Evolutionary conservation across 2,888 invertebrate genomes (phyloP).

Genomic region (Phalera bucephala): DNA sequence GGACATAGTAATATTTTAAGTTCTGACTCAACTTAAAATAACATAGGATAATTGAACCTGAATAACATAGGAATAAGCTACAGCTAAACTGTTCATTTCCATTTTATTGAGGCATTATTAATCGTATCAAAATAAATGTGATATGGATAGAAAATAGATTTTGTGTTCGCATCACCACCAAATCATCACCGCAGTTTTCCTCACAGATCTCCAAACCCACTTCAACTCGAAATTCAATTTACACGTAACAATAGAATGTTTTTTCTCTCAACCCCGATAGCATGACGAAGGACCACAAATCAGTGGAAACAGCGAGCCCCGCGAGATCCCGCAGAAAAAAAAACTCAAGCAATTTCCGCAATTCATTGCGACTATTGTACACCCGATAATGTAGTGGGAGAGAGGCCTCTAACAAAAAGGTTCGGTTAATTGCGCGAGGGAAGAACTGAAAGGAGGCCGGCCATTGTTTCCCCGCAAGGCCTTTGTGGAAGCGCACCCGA

Average conservation of each 20-base stretch:
- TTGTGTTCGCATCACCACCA: no score
- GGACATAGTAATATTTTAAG: no score
- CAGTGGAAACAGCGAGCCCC: slow-evolving; percentile 52
- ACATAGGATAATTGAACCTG: no score
- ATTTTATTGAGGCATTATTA: no score
- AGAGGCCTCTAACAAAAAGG: slow-evolving; percentile 71
- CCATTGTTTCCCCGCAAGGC: slow-evolving; percentile 72
- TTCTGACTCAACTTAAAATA: no score
- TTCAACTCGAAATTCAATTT: slow-evolving; percentile 47
- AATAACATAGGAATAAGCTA: no score
- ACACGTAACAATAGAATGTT: slow-evolving; percentile 55
- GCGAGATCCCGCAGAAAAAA: slow-evolving; percentile 58
- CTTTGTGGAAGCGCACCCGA: slow-evolving; percentile 60
- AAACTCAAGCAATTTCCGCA: slow-evolving; percentile 72
- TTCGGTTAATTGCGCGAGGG: slow-evolving; percentile 77
- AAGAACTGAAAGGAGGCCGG: slow-evolving; percentile 64
- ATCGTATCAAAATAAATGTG: no score
- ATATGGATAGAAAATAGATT: no score
- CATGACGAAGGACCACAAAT: slow-evolving; percentile 68
- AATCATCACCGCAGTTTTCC: no score
- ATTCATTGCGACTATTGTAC: slow-evolving; percentile 77
- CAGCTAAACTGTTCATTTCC: no score
- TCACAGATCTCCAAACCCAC: no score
- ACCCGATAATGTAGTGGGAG: slow-evolving; percentile 74
- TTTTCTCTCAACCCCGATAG: slow-evolving; percentile 43